These are phyloP conservation scores for Phenacoccus solenopsis DNA, from an alignment of 1,140 invertebrate genomes.

Conservation along the genomic window DNA sequence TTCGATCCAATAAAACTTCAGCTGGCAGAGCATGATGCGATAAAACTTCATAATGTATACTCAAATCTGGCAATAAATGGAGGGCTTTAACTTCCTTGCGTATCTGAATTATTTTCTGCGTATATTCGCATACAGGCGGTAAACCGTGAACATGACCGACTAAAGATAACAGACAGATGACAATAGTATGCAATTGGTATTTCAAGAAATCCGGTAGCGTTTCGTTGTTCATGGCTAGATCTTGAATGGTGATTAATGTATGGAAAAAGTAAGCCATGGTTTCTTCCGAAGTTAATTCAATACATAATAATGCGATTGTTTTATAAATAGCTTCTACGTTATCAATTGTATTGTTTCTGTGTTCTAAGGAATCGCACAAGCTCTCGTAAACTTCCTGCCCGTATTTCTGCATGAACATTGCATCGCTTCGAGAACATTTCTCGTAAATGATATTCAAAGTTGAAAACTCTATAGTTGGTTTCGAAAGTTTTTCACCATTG, in stretches of 20 bases:
- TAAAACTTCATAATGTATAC: constrained; percentile 39
- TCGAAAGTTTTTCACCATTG: constrained; percentile 62
- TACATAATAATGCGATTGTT: constrained; percentile 73
- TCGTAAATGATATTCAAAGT: constrained; percentile 59
- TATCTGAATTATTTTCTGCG: constrained; percentile 48
- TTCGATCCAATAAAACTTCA: constrained; percentile 55
- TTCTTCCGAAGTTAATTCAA: constrained; percentile 81
- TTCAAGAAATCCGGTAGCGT: constrained; percentile 56
- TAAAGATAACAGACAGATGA: constrained; percentile 59
- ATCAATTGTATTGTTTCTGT: constrained; percentile 63
- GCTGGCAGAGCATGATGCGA: constrained; percentile 34
- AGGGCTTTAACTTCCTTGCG: constrained; percentile 45
- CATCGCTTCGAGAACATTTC: constrained; percentile 80
- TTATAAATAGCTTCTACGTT: constrained; percentile 86
- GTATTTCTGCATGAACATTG: constrained; percentile 92
- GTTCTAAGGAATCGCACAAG: constrained; percentile 53
- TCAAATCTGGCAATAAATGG: constrained; percentile 53
- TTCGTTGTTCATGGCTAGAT: constrained; percentile 56
- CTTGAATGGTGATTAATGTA: constrained; percentile 58
- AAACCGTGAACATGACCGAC: constrained; percentile 57
- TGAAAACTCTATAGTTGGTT: constrained; percentile 57
- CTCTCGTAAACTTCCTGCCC: constrained; percentile 70
- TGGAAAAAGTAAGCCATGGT: constrained; percentile 74
- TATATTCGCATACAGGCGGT: constrained; percentile 51
- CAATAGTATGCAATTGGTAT: constrained; percentile 67